Evolutionary conservation across 1,140 invertebrate genomes (phyloP), one percentile per base, ranked within the genome.

Genomic region (Pissodes strobi): DNA sequence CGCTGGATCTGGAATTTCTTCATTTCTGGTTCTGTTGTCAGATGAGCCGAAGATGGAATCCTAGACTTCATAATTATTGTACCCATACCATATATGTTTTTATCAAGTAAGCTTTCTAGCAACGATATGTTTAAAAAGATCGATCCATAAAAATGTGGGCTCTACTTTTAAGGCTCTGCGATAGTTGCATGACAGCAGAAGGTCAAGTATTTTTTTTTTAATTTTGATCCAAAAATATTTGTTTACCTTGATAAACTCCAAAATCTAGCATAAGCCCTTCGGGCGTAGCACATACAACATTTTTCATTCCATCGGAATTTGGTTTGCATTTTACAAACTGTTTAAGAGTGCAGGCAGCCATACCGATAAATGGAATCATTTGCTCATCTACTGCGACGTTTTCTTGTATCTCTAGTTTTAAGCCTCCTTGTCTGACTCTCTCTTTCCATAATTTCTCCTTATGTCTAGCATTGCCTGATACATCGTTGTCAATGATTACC

Each of bases 261-360:
- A n/a, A n/a, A n/a, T n/a, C n/a, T n/a, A n/a, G n/a, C n/a, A n/a
- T n/a, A n/a, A n/a, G n/a, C n/a, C n/a, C n/a, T n/a, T n/a, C n/a
- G 18, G 41, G 56, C 1, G 71, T 69, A 8, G 71, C 68, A 18
- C 66, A 22, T 0, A 74, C 71, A 66, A 76, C 71, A 53, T 69
- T 70, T 63, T 74, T 71, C 59, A 70, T 45, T 9, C 69, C 69
- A 17, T 56, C 55, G 15, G 69, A 58, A 53, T 70, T 70, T 2
- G 66, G 69, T 38, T 69, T 69, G 8, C 38, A 39, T 6, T 17
- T 25, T 2, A 56, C 51, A 38, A 64, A 64, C 21, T 56, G 51
- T 22, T 64, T 64, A 1, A 56, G 10, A 1, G 10, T 13, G 39
- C 63, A 65, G 9, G 27, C n/a, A n/a, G n/a, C n/a, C n/a, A n/a